These are phyloP conservation scores for Ochropacha duplaris DNA, from an alignment of 2,888 invertebrate genomes.

Conservation along the genomic window DNA sequence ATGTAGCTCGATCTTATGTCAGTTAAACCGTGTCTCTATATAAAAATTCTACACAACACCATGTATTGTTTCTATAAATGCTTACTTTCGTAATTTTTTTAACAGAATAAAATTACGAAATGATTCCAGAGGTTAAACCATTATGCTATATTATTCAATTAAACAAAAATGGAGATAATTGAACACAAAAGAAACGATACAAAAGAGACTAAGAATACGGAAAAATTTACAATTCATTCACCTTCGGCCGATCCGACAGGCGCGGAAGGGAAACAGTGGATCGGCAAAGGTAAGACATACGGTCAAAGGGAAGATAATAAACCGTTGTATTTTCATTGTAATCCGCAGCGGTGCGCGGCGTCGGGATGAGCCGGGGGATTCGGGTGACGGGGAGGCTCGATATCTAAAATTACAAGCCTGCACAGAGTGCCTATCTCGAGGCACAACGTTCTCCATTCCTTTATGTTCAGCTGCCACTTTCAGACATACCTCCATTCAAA, in stretches of 20 bases:
- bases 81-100: constrained; percentile 23
- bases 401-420: constrained; percentile 80
- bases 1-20: constrained; percentile 66
- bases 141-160: background rate
- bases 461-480: constrained; percentile 76
- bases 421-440: constrained; percentile 74
- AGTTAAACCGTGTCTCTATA: constrained; percentile 60
- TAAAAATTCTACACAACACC: constrained; percentile 48
- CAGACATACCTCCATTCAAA: constrained; percentile 70
- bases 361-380: constrained; percentile 59
- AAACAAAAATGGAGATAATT: constrained; percentile 37
- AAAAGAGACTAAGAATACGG: constrained; percentile 44
- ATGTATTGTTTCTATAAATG: constrained; percentile 16
- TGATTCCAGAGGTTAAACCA: background rate
- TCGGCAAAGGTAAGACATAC: constrained; percentile 69
- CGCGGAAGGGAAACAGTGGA: constrained; percentile 50
- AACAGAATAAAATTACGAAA: background rate
- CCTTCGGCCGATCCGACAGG: constrained; percentile 40
- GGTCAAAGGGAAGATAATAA: constrained; percentile 79
- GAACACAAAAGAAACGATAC: constrained; percentile 46
- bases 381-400: constrained; percentile 60
- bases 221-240: constrained; percentile 57
- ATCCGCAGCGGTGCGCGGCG: constrained; percentile 63
- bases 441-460: constrained; percentile 68
- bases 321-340: constrained; percentile 79